Conservation (phyloP, 2,888 invertebrate species). For the Dryadula phaetusa region DNA sequence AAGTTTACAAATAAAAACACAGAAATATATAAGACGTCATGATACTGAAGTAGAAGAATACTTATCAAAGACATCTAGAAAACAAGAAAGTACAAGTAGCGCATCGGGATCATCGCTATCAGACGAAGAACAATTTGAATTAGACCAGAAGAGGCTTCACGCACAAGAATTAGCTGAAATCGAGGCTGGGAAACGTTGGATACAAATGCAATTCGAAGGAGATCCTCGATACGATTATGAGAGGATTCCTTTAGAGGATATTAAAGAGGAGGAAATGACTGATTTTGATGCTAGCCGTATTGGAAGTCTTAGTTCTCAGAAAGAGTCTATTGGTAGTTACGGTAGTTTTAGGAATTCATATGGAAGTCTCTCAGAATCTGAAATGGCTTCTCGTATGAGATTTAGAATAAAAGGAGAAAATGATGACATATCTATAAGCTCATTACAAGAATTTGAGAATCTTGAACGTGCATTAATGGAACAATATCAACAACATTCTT, state of each 20-base stretch:
- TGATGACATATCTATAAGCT: conserved; percentile 96
- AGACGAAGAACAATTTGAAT: conserved; percentile 87
- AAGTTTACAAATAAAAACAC: conserved; percentile 87
- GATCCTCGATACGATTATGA: conserved; percentile 91
- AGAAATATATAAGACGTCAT: conserved; percentile 83
- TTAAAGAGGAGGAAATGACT: conserved; percentile 95
- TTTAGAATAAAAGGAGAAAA: conserved; percentile 94
- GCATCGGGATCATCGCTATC: conserved; percentile 84
- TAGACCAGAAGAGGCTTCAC: conserved; percentile 85
- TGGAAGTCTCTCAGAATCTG: conserved; percentile 96
- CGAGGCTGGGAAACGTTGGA: conserved; percentile 93
- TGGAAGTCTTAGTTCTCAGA: conserved; percentile 91
- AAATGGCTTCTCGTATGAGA: conserved; percentile 92
- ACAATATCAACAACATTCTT: conserved; percentile 88
- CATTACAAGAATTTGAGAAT: conserved; percentile 97
- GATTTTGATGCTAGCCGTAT: conserved; percentile 92
- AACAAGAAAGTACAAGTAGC: conserved; percentile 84
- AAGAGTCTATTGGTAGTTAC: conserved; percentile 90
- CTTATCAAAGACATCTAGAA: conserved; percentile 88
- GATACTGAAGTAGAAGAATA: conserved; percentile 89
- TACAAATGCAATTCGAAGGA: conserved; percentile 94
- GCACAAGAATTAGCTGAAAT: conserved; percentile 82
- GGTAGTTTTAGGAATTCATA: conserved; percentile 94
- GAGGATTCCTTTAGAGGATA: conserved; percentile 93
- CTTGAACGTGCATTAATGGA: conserved; percentile 94